Evolutionary conservation across 2,888 invertebrate genomes (phyloP), one percentile per base, ranked within the genome.

Genomic region (Cephalotes varians): DNA sequence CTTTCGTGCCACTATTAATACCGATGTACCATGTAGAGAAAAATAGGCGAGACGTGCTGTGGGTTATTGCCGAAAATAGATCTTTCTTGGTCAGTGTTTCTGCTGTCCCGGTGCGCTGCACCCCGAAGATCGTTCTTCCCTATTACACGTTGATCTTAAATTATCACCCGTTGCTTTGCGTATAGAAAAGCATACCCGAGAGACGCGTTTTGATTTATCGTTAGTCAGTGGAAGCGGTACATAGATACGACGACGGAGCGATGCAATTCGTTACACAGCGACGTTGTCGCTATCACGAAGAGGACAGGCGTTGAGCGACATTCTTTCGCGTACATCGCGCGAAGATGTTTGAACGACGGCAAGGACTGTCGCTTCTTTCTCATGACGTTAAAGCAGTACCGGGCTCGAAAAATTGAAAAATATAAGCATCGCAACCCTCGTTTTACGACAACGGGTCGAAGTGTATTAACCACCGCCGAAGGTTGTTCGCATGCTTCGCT

Each of bases 181-280:
- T 77, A 82, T 34, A 28, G 60, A 56, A 34, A 51, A 37, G 74
- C 60, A 54, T 51, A 47, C 76, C 40, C 12, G 34, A 31, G 18
- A 21, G 31, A 40, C 0, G 25, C 65, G 82, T 83, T 90, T 86
- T 87, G 87, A 88, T 90, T 86, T 86, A 90, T 88, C 71, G 79
- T 67, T 18, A 62, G 62, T 12, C 12, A 12, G 49, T 69, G 79
- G 47, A 65, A 54, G 47, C n/a, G 71, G 73, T 73, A 72, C 69
- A 62, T 62, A 64, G 79, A 54, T 60, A 44, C 71, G 5, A 28
- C 84, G 72, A 83, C 85, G 77, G 69, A 86, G 65, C 82, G 83
- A 81, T 81, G 83, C 85, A 76, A 88, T 88, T 90, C 87, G 83
- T 89, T 85, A 87, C 80, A 51, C 72, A 79, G 60, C 71, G 56